Evolutionary conservation across 1,140 invertebrate species (phyloP), one percentile per base, ranked within the genome.

Genomic region (Goniozus legneri): DNA sequence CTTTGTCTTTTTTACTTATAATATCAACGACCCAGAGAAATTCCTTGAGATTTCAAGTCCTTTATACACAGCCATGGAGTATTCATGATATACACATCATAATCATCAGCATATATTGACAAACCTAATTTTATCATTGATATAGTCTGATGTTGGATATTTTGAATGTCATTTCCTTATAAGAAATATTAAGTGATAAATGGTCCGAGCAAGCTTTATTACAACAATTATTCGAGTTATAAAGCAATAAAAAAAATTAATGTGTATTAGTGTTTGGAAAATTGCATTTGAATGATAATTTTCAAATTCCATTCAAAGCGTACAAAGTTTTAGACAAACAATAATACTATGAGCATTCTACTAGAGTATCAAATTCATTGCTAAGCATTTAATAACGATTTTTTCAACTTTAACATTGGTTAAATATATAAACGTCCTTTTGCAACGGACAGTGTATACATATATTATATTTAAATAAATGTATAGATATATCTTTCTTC

Each of bases 31-130:
- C 42, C 38, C 50, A 57, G 30, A 34, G 22, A 33, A 32, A 41
- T 40, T 46, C 31, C 27, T 44, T 20, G 37, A 49, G 46, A 56
- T 63, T 59, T 57, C 42, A 54, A 69, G 48, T 71, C 56, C 57
- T 58, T 62, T 67, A 48, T 54, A 69, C 66, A 71, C 67, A 70
- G 67, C 69, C 67, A 67, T 66, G 57, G 56, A 54, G 59, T 49
- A 53, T 55, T 34, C 44, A 55, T n/a, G n/a, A n/a, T n/a, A n/a
- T n/a, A n/a, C n/a, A n/a, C n/a, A n/a, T 51, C 36, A 51, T 33
- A 18, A 51, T 45, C 35, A 21, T 20, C 18, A 16, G 30, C 8
- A 18, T 45, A 33, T 14, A 37, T 20, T n/a, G 8, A 24, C 13
- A 44, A 32, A 35, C 18, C 13, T 12, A 44, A 20, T 21, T 14